Base-by-base conservation (phyloP, 2,888 invertebrate species). In the Caenorhabditis sp. region DNA sequence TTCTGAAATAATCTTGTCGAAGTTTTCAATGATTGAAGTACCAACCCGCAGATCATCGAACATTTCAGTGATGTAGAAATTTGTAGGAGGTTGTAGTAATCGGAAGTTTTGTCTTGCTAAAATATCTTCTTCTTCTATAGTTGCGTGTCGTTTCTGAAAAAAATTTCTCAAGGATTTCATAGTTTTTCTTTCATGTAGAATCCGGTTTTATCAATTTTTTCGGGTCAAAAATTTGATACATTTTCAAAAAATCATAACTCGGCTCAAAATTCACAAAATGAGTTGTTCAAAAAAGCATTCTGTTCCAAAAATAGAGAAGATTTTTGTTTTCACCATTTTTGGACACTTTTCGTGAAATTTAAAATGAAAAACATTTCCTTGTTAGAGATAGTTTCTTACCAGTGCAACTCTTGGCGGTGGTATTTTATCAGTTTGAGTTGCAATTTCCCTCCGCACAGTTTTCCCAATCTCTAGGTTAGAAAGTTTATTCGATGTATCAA, bases 41-140 rank as follows among this genome's bases (percentile, higher is more conserved):
- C 72, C 62, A 43, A 72, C 74, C 51, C 74, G 51, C 27, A 81
- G 66, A 77, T 85, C 85, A 65, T 85, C 85, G 58, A 85, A 82
- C 83, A 85, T 85, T 65, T 85, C 85, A 14, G 82, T 83, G 27
- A 85, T 67, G 14, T 83, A 84, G 58, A 83, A 85, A 8, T 84
- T 81, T 23, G 79, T 76, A 1, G 85, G 85, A 12, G 85, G 77
- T 54, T 81, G 78, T 0, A 85, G 67, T 3, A 85, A 61, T 1
- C 82, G 70, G 73, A 85, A 85, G 36, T 76, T 71, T 60, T 78
- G 71, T 12, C 72, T 62, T 10, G 79, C 72, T 14, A 70, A 69
- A 27, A 81, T 80, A 43, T 81, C 81, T 43, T 81, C 80, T 37
- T 81, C 81, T 12, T 79, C 74, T 0, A 81, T 70, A 2, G 76